Evolutionary conservation across 30 jellyfish, hydroid and myxozoan species (phyloP).

Genomic region (Pseudorhiza aurosa): DNA sequence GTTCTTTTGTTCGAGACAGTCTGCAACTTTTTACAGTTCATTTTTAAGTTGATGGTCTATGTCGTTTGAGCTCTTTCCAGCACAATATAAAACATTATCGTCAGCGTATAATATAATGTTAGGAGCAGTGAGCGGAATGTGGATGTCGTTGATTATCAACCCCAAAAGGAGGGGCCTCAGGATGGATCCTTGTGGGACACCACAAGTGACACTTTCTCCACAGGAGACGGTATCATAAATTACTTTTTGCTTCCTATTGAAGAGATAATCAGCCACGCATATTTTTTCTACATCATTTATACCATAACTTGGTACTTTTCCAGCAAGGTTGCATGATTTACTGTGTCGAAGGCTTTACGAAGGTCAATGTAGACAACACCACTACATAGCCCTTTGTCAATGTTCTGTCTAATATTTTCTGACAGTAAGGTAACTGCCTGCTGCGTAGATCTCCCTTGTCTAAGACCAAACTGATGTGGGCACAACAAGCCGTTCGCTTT

Average conservation of each 20-base stretch:
- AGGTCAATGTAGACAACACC: slow-evolving; percentile 69
- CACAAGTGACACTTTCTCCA: slow-evolving; percentile 29
- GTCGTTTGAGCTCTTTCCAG: not conserved
- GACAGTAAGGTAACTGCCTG: slow-evolving; percentile 65
- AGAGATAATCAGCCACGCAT: slow-evolving; percentile 46
- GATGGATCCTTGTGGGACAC: slow-evolving; percentile 38
- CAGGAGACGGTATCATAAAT: slow-evolving; percentile 26
- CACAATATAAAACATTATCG: slow-evolving; percentile 29
- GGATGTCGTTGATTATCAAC: slow-evolving; percentile 23
- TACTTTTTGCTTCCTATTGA: slow-evolving; percentile 30
- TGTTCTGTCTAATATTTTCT: slow-evolving; percentile 56
- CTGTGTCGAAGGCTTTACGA: slow-evolving; percentile 57
- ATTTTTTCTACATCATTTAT: slow-evolving; percentile 31
- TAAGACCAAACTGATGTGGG: slow-evolving; percentile 60
- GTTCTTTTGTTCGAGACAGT: too few relatives aligned
- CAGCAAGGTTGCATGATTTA: slow-evolving; percentile 51
- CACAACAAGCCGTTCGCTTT: slow-evolving; percentile 44
- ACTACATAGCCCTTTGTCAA: slow-evolving; percentile 61
- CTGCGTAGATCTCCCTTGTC: slow-evolving; percentile 69
- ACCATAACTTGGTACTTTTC: slow-evolving; percentile 32
- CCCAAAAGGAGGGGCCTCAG: slow-evolving; percentile 47
- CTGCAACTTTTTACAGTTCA: slow-evolving; percentile 35
- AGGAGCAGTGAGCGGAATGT: slow-evolving; percentile 52
- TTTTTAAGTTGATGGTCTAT: not conserved
- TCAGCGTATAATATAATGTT: slow-evolving; percentile 9